phyloP scores from a whole-genome alignment of 1,140 invertebrate species.

The Temnothorax curvispinosus region DNA sequence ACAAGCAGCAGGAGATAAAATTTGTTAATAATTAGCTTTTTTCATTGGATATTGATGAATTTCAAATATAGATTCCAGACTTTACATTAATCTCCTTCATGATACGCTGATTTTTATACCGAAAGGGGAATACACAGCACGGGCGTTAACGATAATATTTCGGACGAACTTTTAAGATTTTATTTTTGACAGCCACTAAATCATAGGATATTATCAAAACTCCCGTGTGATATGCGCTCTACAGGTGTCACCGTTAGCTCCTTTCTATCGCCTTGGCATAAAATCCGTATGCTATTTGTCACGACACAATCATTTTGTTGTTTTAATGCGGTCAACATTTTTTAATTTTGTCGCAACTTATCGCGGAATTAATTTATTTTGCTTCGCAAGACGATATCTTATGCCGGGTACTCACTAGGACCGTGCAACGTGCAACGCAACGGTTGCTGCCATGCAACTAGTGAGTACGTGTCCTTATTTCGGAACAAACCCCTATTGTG shows the following conservation, averaged over 20 bases:
- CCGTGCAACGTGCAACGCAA: too few species aligned
- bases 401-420: too few species aligned
- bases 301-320: background rate
- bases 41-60: background rate
- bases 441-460: too few species aligned
- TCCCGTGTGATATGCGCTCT: conserved; percentile 42
- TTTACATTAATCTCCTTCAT: background rate
- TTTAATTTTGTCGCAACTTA: background rate
- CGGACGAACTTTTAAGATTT: conserved; percentile 56
- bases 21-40: background rate
- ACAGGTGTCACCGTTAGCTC: conserved; percentile 70
- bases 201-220: conserved; percentile 48
- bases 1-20: background rate
- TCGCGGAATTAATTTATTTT: background rate
- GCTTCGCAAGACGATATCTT: background rate
- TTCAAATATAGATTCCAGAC: background rate
- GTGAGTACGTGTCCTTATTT: too few species aligned
- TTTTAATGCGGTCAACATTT: background rate
- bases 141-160: conserved; percentile 61
- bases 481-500: too few species aligned
- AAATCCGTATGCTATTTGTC: conserved; percentile 43
- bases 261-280: conserved; percentile 36
- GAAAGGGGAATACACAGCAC: background rate
- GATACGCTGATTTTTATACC: background rate
- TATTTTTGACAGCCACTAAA: conserved; percentile 53